A percentile compares a stretch with the other conserved stretches of the same genome.
phyloP scores from a whole-genome alignment of 2,797 vertebrate genomes.

The Peromyscus aztecus region DNA sequence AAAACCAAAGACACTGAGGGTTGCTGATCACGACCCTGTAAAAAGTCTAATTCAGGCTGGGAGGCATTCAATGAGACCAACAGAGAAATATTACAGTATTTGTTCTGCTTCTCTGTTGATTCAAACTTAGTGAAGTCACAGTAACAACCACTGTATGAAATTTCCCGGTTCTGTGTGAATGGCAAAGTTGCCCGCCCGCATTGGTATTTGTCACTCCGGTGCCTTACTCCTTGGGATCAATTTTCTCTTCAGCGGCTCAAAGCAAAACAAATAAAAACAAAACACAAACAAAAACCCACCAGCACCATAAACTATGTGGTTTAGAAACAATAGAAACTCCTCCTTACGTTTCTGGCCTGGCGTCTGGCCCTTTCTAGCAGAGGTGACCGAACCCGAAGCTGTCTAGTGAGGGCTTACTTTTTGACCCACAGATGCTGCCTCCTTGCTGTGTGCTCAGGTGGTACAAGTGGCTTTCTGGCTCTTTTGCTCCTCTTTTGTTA shows the following conservation, averaged over 20 bases:
- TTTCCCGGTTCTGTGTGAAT: neutral
- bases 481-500: neutral
- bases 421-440: neutral
- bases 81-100: neutral
- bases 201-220: neutral
- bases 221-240: neutral
- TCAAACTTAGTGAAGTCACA: neutral
- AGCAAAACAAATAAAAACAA: neutral
- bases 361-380: neutral
- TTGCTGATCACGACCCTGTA: neutral
- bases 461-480: neutral
- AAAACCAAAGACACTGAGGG: neutral
- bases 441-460: neutral
- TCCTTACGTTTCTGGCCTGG: neutral
- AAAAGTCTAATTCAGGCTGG: neutral
- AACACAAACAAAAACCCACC: neutral
- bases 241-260: neutral
- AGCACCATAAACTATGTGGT: neutral
- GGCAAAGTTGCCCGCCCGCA: neutral
- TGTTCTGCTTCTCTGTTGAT: neutral
- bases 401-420: neutral
- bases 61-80: neutral
- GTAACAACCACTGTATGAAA: neutral
- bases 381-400: neutral
- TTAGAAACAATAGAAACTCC: neutral